Conservation (phyloP, 2,797 vertebrate genomes). For the Schizothorax lantsangensis region DNA sequence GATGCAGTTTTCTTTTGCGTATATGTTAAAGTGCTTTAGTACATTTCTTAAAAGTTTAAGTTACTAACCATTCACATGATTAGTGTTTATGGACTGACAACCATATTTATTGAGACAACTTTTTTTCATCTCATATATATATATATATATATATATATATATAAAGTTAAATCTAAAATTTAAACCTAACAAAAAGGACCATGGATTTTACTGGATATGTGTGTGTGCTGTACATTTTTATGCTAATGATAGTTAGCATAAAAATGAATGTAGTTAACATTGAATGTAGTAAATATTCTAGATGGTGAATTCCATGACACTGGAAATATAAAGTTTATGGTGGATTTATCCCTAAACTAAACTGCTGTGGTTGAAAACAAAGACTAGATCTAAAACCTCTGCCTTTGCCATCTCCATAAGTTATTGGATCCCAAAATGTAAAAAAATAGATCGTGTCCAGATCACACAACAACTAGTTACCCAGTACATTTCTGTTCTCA, state of each 20-base stretch:
- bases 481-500: not conserved
- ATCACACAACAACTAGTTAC: not conserved
- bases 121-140: not conserved
- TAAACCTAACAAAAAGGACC: not conserved
- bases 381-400: not conserved
- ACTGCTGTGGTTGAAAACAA: not conserved
- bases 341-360: not conserved
- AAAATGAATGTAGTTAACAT: no score
- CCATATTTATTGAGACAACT: not conserved
- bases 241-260: not conserved
- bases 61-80: not conserved
- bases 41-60: not conserved
- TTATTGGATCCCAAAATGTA: not conserved
- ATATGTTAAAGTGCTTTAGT: not conserved
- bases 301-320: not conserved
- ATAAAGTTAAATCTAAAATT: not conserved
- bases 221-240: not conserved
- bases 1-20: not conserved
- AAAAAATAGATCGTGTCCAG: not conserved
- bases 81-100: not conserved
- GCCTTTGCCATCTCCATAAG: not conserved
- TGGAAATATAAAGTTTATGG: not conserved
- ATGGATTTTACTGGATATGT: not conserved
- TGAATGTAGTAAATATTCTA: not conserved
- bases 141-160: no score